Evolutionary conservation across 2,888 invertebrate genomes (phyloP).

Genomic region (Epirrita christyi): DNA sequence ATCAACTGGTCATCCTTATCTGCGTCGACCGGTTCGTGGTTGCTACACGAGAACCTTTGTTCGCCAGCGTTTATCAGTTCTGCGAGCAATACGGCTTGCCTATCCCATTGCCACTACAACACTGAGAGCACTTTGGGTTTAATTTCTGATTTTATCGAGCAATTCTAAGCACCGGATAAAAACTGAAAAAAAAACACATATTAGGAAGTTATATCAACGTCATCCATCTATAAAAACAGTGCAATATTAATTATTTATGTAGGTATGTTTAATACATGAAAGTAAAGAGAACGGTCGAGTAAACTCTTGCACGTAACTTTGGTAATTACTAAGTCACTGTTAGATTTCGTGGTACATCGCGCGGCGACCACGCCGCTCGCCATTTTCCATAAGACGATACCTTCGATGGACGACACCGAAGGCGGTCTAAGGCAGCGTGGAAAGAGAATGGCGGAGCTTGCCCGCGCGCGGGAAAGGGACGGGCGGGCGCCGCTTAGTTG

Average conservation of each 20-base stretch:
- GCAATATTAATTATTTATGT: slow-evolving; percentile 48
- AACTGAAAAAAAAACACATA: no score
- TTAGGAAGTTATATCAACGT: no score
- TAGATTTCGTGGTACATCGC: slow-evolving; percentile 50
- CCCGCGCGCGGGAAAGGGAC: slow-evolving; percentile 59
- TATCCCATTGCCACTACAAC: no score
- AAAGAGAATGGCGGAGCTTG: slow-evolving; percentile 54
- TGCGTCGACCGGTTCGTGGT: no score
- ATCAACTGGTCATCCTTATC: no score
- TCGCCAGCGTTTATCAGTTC: no score
- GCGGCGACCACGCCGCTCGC: slow-evolving; percentile 34
- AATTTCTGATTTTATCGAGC: no score
- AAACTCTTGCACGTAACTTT: slow-evolving; percentile 39
- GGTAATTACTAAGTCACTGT: slow-evolving; percentile 39
- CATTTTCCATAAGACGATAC: slow-evolving; percentile 58
- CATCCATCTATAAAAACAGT: slow-evolving; percentile 52
- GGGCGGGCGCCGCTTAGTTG: slow-evolving; percentile 62
- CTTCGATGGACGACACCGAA: slow-evolving; percentile 62
- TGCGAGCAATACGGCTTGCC: no score
- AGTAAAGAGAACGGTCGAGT: slow-evolving; percentile 50
- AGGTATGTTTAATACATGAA: slow-evolving; percentile 56
- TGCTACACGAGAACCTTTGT: no score
- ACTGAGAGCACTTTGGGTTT: no score
- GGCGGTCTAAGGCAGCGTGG: slow-evolving; percentile 61
- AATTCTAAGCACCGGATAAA: no score